These are phyloP conservation scores for Phoxinus phoxinus DNA, from an alignment of 2,113 vertebrate species.

Conservation along the genomic window DNA sequence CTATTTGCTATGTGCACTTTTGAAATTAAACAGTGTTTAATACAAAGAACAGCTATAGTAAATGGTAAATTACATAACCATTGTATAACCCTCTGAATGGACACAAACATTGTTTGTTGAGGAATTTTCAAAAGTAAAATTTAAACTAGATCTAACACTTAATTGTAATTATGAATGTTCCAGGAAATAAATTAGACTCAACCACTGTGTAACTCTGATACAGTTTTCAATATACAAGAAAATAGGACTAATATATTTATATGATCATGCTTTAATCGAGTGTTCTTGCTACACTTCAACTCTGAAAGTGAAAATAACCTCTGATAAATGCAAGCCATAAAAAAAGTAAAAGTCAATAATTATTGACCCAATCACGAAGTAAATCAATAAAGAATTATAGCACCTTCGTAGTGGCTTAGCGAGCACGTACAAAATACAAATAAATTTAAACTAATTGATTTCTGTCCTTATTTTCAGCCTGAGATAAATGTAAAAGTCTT, in stretches of 20 bases:
- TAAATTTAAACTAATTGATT: neutral
- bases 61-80: neutral
- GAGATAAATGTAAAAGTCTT: neutral
- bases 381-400: conserved; percentile 5
- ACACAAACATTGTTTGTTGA: conserved; percentile 11
- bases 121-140: neutral
- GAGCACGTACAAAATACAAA: too few relatives aligned
- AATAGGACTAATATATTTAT: neutral
- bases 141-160: neutral
- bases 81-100: neutral
- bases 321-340: neutral
- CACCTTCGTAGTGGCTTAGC: conserved; percentile 4
- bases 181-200: neutral
- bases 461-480: neutral
- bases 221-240: conserved; percentile 1
- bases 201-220: conserved; percentile 4
- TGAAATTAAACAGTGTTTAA: conserved; percentile 30
- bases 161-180: neutral
- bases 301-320: neutral
- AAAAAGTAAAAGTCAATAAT: neutral
- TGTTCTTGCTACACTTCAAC: neutral
- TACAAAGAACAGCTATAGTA: conserved; percentile 21
- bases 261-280: neutral
- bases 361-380: neutral
- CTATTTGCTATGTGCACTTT: conserved; percentile 19